Conservation (phyloP, 1,140 invertebrate genomes). For the Melanaphis sacchari region DNA sequence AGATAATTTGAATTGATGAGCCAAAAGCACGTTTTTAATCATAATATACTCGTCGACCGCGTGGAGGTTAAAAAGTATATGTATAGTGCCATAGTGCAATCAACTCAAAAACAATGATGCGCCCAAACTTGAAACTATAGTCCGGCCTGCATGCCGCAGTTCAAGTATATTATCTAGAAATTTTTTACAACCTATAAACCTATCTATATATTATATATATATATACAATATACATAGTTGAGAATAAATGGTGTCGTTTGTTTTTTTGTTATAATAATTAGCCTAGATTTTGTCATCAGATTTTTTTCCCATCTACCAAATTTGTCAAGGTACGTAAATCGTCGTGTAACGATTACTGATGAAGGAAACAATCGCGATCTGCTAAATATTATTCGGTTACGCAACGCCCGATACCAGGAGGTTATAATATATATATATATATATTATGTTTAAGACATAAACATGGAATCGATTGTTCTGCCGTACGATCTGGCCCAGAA, state of each 20-base stretch:
- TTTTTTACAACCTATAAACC: background rate
- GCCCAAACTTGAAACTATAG: background rate
- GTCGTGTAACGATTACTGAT: slow-evolving; percentile 28
- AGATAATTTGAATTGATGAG: background rate
- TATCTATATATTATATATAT: background rate
- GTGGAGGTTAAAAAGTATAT: background rate
- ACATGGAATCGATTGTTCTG: slow-evolving; percentile 26
- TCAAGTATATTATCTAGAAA: background rate
- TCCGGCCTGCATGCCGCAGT: background rate
- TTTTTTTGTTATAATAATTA: background rate
- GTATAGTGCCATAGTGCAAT: background rate
- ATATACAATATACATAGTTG: background rate
- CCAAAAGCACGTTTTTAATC: background rate
- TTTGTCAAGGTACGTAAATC: slow-evolving; percentile 32
- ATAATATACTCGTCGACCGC: background rate
- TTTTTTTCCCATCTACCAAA: background rate
- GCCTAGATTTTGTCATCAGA: slow-evolving; percentile 28
- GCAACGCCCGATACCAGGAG: background rate
- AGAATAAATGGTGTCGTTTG: background rate
- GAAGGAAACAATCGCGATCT: background rate
- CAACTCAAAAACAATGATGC: background rate
- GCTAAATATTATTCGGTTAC: slow-evolving; percentile 34
- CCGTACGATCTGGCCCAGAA: slow-evolving; percentile 28
- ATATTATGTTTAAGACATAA: background rate
- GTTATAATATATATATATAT: background rate